phyloP scores from a whole-genome alignment of 2,113 vertebrate genomes.

The Chunga burmeisteri region DNA sequence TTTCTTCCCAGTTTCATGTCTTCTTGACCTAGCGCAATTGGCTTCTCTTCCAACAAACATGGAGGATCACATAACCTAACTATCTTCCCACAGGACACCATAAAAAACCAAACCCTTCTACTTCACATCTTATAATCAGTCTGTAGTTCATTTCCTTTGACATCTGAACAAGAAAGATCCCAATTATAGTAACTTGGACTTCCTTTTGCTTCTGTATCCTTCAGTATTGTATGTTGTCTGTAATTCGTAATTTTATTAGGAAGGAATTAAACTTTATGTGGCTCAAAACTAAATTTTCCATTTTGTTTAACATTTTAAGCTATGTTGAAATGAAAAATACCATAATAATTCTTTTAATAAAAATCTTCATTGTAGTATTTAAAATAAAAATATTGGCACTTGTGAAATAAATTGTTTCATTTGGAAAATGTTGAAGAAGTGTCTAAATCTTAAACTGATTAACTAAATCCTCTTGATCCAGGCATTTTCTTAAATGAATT shows the following conservation, averaged over 20 bases:
- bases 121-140: not conserved
- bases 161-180: not conserved
- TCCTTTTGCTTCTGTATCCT: not conserved
- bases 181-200: not conserved
- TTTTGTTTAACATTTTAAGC: not conserved
- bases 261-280: not conserved
- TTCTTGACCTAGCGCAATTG: not conserved
- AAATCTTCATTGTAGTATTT: not conserved
- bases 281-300: not conserved
- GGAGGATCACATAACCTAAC: not conserved
- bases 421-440: not conserved
- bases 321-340: not conserved
- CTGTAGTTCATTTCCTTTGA: not conserved
- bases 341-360: not conserved
- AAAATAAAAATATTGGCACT: not conserved
- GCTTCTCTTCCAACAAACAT: not conserved
- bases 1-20: not conserved
- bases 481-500: not conserved
- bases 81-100: not conserved
- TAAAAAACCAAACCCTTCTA: not conserved
- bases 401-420: not conserved
- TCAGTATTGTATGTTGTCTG: not conserved
- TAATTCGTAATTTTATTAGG: not conserved
- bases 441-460: not conserved
- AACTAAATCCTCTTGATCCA: not conserved